phyloP scores from a whole-genome alignment of 2,797 vertebrate species.

The Cyprinodon diabolis region DNA sequence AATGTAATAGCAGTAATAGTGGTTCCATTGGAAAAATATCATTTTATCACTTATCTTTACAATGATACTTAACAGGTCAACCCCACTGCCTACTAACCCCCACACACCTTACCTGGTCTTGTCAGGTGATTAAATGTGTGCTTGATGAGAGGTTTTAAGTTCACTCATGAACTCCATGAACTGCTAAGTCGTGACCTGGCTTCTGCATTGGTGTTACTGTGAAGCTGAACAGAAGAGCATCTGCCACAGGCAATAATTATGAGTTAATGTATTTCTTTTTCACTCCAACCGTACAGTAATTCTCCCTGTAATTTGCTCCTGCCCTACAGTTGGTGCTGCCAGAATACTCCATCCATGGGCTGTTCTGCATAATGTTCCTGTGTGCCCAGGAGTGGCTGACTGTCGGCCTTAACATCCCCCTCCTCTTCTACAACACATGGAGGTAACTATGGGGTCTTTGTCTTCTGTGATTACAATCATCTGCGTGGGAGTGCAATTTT shows the following conservation, averaged over 20 bases:
- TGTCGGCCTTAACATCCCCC: slow-evolving; percentile 92
- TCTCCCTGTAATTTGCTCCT: not conserved
- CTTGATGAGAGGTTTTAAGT: no score
- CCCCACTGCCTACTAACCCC: not conserved
- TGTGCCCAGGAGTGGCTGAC: slow-evolving; percentile 98
- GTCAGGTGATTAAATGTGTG: no score
- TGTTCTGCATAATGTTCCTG: slow-evolving; percentile 99
- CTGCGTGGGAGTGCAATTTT: not conserved
- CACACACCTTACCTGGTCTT: no score
- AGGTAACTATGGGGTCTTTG: slow-evolving; percentile 82
- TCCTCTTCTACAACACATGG: slow-evolving; percentile 98
- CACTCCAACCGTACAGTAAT: not conserved
- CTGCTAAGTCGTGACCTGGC: not conserved
- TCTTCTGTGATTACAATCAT: not conserved
- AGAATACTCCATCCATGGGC: slow-evolving; percentile 95
- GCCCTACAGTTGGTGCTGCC: slow-evolving; percentile 90
- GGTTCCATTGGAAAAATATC: no score
- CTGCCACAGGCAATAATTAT: not conserved
- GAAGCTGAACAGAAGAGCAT: not conserved
- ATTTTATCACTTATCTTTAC: no score
- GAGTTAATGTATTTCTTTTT: not conserved
- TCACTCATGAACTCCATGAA: not conserved
- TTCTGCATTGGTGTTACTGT: not conserved
- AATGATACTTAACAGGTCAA: no score
- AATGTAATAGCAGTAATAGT: no score